Evolutionary conservation across 2,888 invertebrate genomes (phyloP), one percentile per base, ranked within the genome.

Genomic region (Dicroscelio sp.): DNA sequence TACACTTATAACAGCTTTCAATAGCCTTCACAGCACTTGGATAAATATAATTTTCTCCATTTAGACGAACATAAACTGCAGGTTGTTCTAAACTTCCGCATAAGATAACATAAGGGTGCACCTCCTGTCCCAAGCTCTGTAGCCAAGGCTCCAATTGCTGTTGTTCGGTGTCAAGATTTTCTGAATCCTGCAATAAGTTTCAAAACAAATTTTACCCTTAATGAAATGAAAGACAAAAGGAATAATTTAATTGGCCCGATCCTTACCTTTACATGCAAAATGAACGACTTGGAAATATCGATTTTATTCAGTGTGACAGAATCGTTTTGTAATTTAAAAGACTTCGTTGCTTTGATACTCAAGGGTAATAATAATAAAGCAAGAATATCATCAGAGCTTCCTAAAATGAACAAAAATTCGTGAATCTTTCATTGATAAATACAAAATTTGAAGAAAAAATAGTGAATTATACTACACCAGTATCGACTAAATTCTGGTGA

Each of bases 21-120:
- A 86, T 23, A 12, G 86, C 86, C 23, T 79, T 79, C 3, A 38
- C 12, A 14, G 75, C 30, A 33, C 73, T 73, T n/a, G 23, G 25
- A 82, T 17, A 87, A 23, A 73, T 12, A 23, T 82, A 87, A 10
- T 80, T 87, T 38, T 82, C 75, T 0, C 87, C 30, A 30, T 87
- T 82, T 25, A 86, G 5, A 27, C 31, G 35, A 6, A 86, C 31
- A 60, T 75, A n/a, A 31, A 55, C 38, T 43, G 43, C 5, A 23
- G 27, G 60, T 4, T 6, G 8, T 27, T 60, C 10, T 6, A 60
- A 10, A 8, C 6, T 27, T 27, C 60, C 60, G 30, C 30, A 27
- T 10, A 60, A 60, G 17, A 60, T 60, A 10, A 60, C 30, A 27
- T 60, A 60, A 60, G 25, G 25, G 25, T 27, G 25, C 3, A 60